Conservation (phyloP, 1,140 invertebrate genomes). For the Ostrea edulis region DNA sequence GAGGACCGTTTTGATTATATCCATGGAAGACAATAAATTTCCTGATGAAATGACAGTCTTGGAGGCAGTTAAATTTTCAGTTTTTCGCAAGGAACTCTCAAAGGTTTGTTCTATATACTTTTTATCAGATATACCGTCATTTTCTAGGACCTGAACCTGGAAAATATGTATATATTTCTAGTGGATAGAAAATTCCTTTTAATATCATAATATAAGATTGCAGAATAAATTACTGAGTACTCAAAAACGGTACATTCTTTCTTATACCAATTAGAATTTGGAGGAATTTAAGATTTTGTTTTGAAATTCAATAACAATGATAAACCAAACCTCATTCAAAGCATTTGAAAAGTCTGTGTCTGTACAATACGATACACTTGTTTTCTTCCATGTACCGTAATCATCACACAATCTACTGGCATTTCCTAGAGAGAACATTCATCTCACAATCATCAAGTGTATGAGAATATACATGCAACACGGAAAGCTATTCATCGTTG, state of each 20-base stretch:
- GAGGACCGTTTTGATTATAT: background rate
- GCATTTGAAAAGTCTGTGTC: background rate
- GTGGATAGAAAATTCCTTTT: too few species aligned
- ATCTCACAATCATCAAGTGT: too few species aligned
- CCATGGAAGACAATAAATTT: background rate
- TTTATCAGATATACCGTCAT: background rate
- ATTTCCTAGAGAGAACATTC: background rate
- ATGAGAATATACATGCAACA: too few species aligned
- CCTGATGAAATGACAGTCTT: background rate
- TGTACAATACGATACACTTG: background rate
- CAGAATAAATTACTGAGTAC: too few species aligned
- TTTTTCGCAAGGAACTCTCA: background rate
- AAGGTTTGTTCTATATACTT: background rate
- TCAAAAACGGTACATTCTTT: too few species aligned
- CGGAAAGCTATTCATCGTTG: background rate
- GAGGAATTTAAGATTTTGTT: too few species aligned
- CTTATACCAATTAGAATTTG: too few species aligned
- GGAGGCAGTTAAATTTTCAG: background rate
- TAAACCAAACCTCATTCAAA: background rate
- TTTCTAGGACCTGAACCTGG: constrained; percentile 4
- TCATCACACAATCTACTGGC: constrained; percentile 12
- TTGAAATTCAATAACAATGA: background rate
- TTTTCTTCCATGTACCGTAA: background rate
- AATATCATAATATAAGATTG: too few species aligned
- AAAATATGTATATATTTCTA: background rate